Percentiles rank a stretch among this genome's conserved stretches.
Conservation (phyloP, 2,888 invertebrate species). For the Galeruca laticollis region DNA sequence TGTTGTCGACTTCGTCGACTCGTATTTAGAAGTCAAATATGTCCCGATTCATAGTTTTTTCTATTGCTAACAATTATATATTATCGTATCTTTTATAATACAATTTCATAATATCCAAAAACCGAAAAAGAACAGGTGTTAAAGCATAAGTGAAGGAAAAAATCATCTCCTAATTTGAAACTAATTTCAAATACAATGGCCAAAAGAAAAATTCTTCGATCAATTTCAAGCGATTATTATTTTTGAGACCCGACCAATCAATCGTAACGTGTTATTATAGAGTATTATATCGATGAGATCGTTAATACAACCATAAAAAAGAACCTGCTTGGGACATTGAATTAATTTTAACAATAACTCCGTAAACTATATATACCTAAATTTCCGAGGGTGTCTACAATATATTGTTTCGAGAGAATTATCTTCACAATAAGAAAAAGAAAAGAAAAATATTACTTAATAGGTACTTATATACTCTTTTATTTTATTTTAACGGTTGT, state of each 20-base stretch:
- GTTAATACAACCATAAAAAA: constrained; percentile 56
- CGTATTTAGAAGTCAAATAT: no score
- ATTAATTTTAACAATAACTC: constrained; percentile 58
- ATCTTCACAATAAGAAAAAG: constrained; percentile 17
- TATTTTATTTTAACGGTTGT: neutral
- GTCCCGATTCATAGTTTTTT: no score
- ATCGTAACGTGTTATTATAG: constrained; percentile 60
- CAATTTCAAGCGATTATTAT: constrained; percentile 59
- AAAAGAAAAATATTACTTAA: constrained; percentile 3
- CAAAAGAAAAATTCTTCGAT: constrained; percentile 55
- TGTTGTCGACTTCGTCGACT: no score
- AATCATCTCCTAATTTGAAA: constrained; percentile 57
- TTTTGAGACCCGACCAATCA: constrained; percentile 60
- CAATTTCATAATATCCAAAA: constrained; percentile 2
- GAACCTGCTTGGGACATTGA: constrained; percentile 56
- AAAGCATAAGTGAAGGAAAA: constrained; percentile 51
- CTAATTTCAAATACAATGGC: constrained; percentile 60
- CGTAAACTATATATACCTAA: constrained; percentile 51
- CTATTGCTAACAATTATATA: neutral
- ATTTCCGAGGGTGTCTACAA: constrained; percentile 39
- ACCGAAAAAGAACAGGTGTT: constrained; percentile 52
- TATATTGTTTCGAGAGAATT: constrained; percentile 38
- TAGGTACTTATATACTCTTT: constrained; percentile 1
- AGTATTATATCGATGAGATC: constrained; percentile 56
- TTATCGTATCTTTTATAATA: neutral